Percentiles rank a stretch among this genome's conserved stretches.
Evolutionary conservation across 2,113 vertebrate genomes (phyloP).

Genomic region (Coptodon bakossiorum): DNA sequence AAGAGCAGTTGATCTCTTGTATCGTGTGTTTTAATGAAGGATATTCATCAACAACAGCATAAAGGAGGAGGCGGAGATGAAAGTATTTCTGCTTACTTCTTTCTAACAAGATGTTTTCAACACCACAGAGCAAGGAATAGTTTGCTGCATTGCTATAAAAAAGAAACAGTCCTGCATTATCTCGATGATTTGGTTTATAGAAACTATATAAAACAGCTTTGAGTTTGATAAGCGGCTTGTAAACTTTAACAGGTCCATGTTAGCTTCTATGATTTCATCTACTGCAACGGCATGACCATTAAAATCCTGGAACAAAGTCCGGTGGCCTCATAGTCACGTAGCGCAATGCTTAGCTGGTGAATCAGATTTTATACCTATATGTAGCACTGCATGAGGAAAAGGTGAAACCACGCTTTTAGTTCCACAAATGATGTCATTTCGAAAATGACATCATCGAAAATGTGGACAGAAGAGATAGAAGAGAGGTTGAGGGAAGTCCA

Average conservation of each 20-base stretch:
- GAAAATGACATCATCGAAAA: background rate
- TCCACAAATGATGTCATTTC: background rate
- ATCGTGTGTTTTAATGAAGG: background rate
- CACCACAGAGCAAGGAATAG: background rate
- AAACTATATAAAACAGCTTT: background rate
- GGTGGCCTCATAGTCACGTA: background rate
- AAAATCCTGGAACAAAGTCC: background rate
- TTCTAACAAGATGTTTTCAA: background rate
- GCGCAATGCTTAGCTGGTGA: background rate
- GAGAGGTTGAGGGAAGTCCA: background rate
- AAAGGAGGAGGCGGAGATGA: background rate
- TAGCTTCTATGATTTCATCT: background rate
- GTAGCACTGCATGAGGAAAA: too few relatives aligned
- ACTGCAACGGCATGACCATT: background rate
- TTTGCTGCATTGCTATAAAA: background rate
- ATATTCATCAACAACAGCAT: background rate
- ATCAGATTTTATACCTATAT: background rate
- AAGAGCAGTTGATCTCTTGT: background rate
- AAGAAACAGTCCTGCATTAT: accelerated
- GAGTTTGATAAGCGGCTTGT: slow-evolving; percentile 23
- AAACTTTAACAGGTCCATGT: slow-evolving; percentile 14
- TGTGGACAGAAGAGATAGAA: background rate
- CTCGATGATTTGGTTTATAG: background rate
- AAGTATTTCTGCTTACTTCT: background rate
- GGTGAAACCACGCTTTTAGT: background rate